phyloP scores from a whole-genome alignment of 2,113 vertebrate genomes.

The Oryzias woworae region DNA sequence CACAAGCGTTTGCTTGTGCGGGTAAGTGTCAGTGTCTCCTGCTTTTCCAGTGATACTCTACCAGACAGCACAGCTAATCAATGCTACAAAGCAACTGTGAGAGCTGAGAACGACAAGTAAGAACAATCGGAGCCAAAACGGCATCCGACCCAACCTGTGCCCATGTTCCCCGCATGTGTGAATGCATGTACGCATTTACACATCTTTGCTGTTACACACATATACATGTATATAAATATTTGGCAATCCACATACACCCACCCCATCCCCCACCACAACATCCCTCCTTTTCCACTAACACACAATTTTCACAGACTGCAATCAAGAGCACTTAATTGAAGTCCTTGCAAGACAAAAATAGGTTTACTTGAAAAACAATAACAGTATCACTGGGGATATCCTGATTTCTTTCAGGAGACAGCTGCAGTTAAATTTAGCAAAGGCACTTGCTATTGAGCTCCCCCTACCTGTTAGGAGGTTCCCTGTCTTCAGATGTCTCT shows the following conservation, averaged over 20 bases:
- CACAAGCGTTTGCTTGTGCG: conserved; percentile 18
- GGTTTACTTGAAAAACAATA: conserved; percentile 57
- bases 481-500: conserved; percentile 64
- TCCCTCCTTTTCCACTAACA: conserved; percentile 41
- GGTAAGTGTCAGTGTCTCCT: conserved; percentile 53
- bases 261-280: conserved; percentile 10
- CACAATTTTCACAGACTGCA: conserved; percentile 69
- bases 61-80: conserved; percentile 63
- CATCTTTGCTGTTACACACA: conserved; percentile 71
- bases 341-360: conserved; percentile 66
- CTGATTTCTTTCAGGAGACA: conserved; percentile 63
- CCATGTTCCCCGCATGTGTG: conserved; percentile 79
- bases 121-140: conserved; percentile 65
- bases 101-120: conserved; percentile 70
- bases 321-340: conserved; percentile 74
- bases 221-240: conserved; percentile 40
- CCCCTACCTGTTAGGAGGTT: conserved; percentile 75
- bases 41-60: conserved; percentile 73
- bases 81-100: conserved; percentile 70
- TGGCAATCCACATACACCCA: conserved; percentile 59
- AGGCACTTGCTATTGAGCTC: conserved; percentile 77
- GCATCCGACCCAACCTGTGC: conserved; percentile 74
- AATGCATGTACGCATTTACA: conserved; percentile 75
- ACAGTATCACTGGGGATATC: conserved; percentile 72
- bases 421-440: conserved; percentile 36